A percentile compares a stretch with the other conserved stretches of the same genome.
Evolutionary conservation across 2,888 invertebrate genomes (phyloP).

Genomic region (Drosophila percnosoma): DNA sequence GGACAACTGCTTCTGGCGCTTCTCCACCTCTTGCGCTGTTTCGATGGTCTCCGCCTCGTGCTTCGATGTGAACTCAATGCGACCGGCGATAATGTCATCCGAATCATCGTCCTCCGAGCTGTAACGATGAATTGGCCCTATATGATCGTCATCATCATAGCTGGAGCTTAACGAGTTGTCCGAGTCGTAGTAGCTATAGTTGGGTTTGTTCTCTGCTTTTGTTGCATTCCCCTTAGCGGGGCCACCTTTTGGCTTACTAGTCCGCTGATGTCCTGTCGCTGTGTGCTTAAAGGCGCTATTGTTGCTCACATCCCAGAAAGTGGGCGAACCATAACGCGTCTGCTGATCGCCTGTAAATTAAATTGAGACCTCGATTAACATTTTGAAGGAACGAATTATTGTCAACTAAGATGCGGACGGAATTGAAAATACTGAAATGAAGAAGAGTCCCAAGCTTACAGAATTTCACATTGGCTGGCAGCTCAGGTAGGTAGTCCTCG

Average conservation of each 20-base stretch:
- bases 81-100: constrained; percentile 86
- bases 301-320: constrained; percentile 83
- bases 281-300: constrained; percentile 48
- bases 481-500: constrained; percentile 85
- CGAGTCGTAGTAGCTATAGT: constrained; percentile 80
- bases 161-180: constrained; percentile 87
- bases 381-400: not conserved
- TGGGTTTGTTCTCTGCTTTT: constrained; percentile 34
- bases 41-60: constrained; percentile 95
- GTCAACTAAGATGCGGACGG: not conserved
- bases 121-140: constrained; percentile 57
- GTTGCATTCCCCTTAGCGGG: not conserved
- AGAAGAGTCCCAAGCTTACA: constrained; percentile 85
- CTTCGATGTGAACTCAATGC: constrained; percentile 93
- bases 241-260: constrained; percentile 19
- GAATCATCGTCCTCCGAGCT: constrained; percentile 83
- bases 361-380: not conserved
- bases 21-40: constrained; percentile 85
- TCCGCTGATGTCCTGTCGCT: not conserved
- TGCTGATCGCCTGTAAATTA: constrained; percentile 81
- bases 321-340: constrained; percentile 84
- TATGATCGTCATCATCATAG: constrained; percentile 83
- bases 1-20: constrained; percentile 83
- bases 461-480: constrained; percentile 89
- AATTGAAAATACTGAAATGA: not conserved